These are phyloP conservation scores for Drosophila neocordata DNA, from an alignment of 1,140 invertebrate genomes.

Conservation along the genomic window DNA sequence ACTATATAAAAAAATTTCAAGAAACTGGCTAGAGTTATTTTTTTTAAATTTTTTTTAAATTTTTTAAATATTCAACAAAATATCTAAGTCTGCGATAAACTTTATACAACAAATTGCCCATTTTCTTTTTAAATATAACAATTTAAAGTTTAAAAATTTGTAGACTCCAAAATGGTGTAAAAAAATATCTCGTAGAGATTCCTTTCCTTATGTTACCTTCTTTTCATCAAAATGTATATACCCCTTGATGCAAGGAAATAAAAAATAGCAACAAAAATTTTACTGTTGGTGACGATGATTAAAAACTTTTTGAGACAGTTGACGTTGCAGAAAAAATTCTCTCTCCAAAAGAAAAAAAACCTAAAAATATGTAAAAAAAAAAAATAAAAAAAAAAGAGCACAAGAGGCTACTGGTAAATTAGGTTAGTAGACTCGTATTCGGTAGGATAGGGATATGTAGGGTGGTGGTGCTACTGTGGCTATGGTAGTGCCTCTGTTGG, in stretches of 20 bases:
- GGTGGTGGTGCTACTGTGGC: constrained; percentile 2
- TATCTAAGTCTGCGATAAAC: no score
- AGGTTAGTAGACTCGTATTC: constrained; percentile 49
- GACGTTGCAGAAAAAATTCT: constrained; percentile 61
- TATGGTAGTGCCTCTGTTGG: neutral
- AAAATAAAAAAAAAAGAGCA: constrained; percentile 13
- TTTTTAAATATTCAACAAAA: no score
- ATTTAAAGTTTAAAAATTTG: no score
- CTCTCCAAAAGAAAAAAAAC: constrained; percentile 21
- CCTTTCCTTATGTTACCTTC: neutral
- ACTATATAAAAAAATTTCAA: no score
- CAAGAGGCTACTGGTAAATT: constrained; percentile 56
- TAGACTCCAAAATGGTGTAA: no score
- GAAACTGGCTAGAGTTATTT: no score
- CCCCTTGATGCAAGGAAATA: neutral
- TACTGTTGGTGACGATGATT: constrained; percentile 64
- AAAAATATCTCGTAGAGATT: constrained; percentile 35
- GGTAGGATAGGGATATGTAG: neutral
- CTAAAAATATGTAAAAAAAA: constrained; percentile 11
- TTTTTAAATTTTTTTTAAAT: no score
- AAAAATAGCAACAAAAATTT: constrained; percentile 37
- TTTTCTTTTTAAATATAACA: no score
- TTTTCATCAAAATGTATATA: neutral
- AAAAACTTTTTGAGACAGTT: constrained; percentile 76
- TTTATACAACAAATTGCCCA: no score